Evolutionary conservation across 1,140 invertebrate genomes (phyloP).

Genomic region (Leptonema lineaticorne): DNA sequence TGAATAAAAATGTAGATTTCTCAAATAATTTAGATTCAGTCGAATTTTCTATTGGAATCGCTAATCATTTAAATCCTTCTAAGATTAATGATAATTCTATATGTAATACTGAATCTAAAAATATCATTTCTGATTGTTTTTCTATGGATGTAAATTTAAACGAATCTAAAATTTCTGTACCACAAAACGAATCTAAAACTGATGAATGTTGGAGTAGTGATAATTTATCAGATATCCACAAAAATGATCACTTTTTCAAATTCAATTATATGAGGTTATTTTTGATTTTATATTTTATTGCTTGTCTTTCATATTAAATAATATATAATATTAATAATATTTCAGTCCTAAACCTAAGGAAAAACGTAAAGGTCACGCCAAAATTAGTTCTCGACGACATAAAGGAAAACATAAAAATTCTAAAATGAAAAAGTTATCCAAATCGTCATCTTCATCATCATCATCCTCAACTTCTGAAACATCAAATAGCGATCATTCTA

Average conservation of each 20-base stretch:
- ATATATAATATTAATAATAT: neutral
- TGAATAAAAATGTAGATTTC: too few species aligned
- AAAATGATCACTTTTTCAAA: neutral
- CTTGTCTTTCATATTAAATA: neutral
- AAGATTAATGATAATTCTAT: neutral
- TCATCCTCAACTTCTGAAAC: too few species aligned
- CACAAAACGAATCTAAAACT: too few species aligned
- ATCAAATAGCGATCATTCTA: neutral
- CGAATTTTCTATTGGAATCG: neutral
- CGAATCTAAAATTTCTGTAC: neutral
- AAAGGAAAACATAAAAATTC: conserved; percentile 19
- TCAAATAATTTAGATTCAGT: neutral
- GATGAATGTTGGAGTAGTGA: conserved; percentile 18
- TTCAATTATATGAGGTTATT: neutral
- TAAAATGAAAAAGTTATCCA: conserved; percentile 1
- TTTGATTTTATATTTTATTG: neutral
- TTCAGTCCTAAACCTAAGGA: conserved; percentile 17
- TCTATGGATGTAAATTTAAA: neutral
- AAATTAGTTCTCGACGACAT: conserved; percentile 34
- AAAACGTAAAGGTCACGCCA: conserved; percentile 37
- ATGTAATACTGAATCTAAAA: neutral
- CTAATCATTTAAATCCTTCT: neutral
- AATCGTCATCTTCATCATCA: conserved; percentile 15
- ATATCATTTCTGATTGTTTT: neutral
- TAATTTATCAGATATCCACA: neutral